Base-by-base conservation (phyloP, 2,888 invertebrate genomes). In the Vandiemenella viatica region DNA sequence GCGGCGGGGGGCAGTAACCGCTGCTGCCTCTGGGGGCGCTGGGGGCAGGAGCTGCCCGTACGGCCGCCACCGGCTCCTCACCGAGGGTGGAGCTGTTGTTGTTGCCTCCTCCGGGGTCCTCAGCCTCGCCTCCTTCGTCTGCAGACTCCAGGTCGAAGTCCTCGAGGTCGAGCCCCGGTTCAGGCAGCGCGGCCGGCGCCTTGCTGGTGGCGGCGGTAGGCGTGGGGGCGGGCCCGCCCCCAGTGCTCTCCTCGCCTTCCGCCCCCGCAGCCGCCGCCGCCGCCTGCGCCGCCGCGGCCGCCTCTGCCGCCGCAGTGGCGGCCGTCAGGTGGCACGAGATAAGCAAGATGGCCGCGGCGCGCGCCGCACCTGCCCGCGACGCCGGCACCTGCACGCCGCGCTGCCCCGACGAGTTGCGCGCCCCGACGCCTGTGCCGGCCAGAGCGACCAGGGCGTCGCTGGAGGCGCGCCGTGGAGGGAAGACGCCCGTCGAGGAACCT, bases 331-430 rank as follows among this genome's bases (percentile, higher is more conserved):
- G 83, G 76, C 83, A 85, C 77, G 87, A 87, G 77, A 87, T 85
- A 75, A 88, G 83, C 83, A 88, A 86, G 83, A 88, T 86, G 83
- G 87, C 87, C 75, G 87, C 87, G 74, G 84, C 79, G 71, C 86
- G 82, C 72, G 87, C 87, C 79, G 86, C 86, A 86, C 87, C 87
- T 87, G 86, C 84, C 74, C 87, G 80, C 67, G 86, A 86, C 63
- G 83, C 79, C 63, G 83, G 79, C 64, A 83, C 80, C 61, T 79
- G 67, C 63, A 79, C 77, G 66, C 80, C 82, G 61, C 79, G 79
- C 60, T 74, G 73, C 55, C 73, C 74, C 57, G 74, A 84, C 79
- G 70, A 86, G 82, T 72, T 86, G 87, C 79, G 86, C 86, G 85
- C 87, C 87, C 87, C 67, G 86, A 86, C 63, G 83, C 79, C 63